Conservation (phyloP, 2,888 invertebrate species). For the Lithophane socia region DNA sequence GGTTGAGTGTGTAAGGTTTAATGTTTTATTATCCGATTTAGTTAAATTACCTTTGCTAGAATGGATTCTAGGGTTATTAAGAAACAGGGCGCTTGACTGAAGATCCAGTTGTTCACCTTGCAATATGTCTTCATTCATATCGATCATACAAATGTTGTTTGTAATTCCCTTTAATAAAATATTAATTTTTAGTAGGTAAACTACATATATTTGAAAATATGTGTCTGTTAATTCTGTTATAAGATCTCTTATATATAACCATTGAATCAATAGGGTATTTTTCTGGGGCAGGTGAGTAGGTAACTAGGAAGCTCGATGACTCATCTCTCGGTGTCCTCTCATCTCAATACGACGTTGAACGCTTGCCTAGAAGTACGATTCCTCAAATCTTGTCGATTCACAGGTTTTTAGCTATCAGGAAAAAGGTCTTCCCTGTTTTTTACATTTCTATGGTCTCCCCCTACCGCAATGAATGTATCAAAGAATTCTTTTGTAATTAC, state of each 20-base stretch:
- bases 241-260: background rate
- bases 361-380: background rate
- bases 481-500: conserved; percentile 74
- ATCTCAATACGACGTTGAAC: no score
- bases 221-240: no score
- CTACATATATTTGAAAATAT: no score
- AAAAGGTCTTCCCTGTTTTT: background rate
- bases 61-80: conserved; percentile 93
- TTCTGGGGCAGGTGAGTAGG: background rate
- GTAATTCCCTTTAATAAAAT: conserved; percentile 74
- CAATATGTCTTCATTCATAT: conserved; percentile 93
- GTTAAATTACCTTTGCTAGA: conserved; percentile 80
- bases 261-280: background rate
- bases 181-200: background rate
- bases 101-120: conserved; percentile 96
- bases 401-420: background rate
- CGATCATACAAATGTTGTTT: conserved; percentile 93
- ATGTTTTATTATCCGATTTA: background rate
- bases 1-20: background rate
- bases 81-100: conserved; percentile 93
- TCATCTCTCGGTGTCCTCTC: background rate
- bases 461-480: no score
- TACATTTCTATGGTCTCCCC: background rate
- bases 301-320: background rate
- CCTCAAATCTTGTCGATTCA: background rate